Percentiles rank a stretch among this genome's conserved stretches.
Evolutionary conservation across 1,140 invertebrate genomes (phyloP).

Genomic region (Drosophila varians): DNA sequence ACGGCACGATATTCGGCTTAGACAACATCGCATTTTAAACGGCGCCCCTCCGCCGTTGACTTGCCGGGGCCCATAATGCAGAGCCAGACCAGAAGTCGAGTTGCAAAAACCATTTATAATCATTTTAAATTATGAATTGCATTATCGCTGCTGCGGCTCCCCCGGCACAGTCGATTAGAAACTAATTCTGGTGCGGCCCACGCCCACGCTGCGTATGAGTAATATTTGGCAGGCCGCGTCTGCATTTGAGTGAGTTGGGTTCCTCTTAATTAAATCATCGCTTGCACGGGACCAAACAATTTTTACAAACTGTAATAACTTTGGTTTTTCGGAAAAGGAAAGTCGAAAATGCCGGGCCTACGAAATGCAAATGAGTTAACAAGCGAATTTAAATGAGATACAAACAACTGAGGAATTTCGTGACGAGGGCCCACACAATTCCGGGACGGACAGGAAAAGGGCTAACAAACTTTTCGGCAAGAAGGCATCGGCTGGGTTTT

Average conservation of each 20-base stretch:
- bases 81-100: conserved; percentile 35
- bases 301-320: conserved; percentile 68
- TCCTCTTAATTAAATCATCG: conserved; percentile 63
- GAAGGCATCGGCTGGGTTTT: conserved; percentile 19
- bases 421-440: conserved; percentile 56
- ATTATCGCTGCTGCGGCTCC: conserved; percentile 6
- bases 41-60: not conserved
- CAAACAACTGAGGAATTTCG: conserved; percentile 51
- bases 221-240: conserved; percentile 10
- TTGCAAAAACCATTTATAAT: conserved; percentile 60
- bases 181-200: conserved; percentile 18
- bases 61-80: too few species aligned
- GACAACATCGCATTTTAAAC: conserved; percentile 47
- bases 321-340: conserved; percentile 48
- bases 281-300: conserved; percentile 20
- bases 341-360: conserved; percentile 52
- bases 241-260: conserved; percentile 34
- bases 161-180: conserved; percentile 22
- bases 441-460: conserved; percentile 30
- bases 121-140: conserved; percentile 58
- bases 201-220: conserved; percentile 47
- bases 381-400: conserved; percentile 78
- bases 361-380: conserved; percentile 75
- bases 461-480: conserved; percentile 43
- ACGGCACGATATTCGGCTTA: conserved; percentile 60